A percentile compares a stretch with the other conserved stretches of the same genome.
These are phyloP conservation scores for Cromileptes altivelis DNA, from an alignment of 2,113 vertebrate species.

Conservation along the genomic window DNA sequence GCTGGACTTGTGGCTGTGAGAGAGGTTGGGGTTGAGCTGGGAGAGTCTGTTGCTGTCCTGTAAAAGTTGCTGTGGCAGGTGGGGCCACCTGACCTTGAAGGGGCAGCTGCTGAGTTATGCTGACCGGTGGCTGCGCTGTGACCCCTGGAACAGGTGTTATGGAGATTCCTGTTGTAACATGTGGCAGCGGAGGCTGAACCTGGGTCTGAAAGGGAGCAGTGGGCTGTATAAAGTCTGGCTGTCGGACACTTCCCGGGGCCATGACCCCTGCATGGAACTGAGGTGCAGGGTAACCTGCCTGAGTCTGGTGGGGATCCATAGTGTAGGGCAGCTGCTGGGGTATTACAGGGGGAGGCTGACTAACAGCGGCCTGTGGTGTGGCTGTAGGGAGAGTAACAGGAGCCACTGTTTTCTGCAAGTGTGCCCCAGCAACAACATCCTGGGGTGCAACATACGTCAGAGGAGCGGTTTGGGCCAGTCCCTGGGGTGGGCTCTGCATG, in stretches of 20 bases:
- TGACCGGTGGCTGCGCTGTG: conserved; percentile 14
- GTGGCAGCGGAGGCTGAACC: conserved; percentile 70
- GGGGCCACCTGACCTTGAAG: conserved; percentile 52
- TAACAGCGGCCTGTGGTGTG: conserved; percentile 23
- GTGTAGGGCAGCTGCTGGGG: conserved; percentile 68
- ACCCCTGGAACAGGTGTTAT: conserved; percentile 37
- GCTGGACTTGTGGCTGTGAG: conserved; percentile 44
- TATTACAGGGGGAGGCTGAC: conserved; percentile 35
- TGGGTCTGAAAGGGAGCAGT: conserved; percentile 82
- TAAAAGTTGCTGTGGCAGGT: conserved; percentile 29
- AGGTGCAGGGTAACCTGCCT: conserved; percentile 55
- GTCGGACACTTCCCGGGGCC: conserved; percentile 39
- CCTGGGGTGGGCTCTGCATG: conserved; percentile 74
- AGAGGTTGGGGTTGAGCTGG: conserved; percentile 22
- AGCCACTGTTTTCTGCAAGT: conserved; percentile 53
- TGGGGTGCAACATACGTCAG: conserved; percentile 68
- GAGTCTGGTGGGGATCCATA: conserved; percentile 60
- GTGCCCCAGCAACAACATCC: conserved; percentile 71
- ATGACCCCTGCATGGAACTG: conserved; percentile 61
- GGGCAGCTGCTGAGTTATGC: conserved; percentile 56
- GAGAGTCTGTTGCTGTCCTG: conserved; percentile 45
- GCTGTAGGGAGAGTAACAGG: conserved; percentile 40
- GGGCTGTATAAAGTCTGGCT: conserved; percentile 82
- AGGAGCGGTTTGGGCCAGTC: conserved; percentile 41
- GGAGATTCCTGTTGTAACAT: conserved; percentile 48